A percentile compares a stretch with the other conserved stretches of the same genome.
These are phyloP conservation scores for Apteryx mantelli DNA, from an alignment of 2,113 vertebrate genomes.

Conservation along the genomic window DNA sequence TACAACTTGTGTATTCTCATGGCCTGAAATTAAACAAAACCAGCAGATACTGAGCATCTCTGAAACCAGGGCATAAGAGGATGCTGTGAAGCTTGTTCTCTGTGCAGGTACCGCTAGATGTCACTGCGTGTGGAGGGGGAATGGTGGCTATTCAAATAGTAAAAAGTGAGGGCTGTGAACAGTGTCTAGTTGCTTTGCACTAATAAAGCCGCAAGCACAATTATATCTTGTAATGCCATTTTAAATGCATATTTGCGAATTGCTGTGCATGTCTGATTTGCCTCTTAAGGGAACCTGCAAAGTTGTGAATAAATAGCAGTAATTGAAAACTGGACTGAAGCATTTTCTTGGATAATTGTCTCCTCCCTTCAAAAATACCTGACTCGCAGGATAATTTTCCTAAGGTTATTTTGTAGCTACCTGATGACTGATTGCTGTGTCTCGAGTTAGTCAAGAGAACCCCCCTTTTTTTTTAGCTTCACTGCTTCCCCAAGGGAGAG, in stretches of 20 bases:
- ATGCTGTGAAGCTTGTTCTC: background rate
- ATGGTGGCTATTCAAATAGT: background rate
- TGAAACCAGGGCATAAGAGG: background rate
- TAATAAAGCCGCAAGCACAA: background rate
- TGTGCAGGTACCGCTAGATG: background rate
- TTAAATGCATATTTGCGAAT: background rate
- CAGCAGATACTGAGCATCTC: background rate
- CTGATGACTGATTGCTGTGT: background rate
- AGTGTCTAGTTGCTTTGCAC: background rate
- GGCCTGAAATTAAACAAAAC: background rate
- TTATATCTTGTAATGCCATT: constrained; percentile 1
- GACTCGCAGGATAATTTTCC: background rate
- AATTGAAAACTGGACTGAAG: constrained; percentile 11
- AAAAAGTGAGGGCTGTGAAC: background rate
- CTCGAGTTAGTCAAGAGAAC: background rate
- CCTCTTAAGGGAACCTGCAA: background rate
- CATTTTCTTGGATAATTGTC: background rate
- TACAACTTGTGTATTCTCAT: background rate
- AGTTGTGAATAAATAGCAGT: constrained; percentile 17
- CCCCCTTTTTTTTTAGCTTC: background rate
- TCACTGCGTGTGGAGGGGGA: background rate
- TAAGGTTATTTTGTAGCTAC: background rate
- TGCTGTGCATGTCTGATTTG: background rate
- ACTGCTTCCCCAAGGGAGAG: background rate
- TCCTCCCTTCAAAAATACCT: constrained; percentile 39